A percentile compares a stretch with the other conserved stretches of the same genome.
Conservation (phyloP, 2,113 vertebrate genomes). For the Sialia sialis region DNA sequence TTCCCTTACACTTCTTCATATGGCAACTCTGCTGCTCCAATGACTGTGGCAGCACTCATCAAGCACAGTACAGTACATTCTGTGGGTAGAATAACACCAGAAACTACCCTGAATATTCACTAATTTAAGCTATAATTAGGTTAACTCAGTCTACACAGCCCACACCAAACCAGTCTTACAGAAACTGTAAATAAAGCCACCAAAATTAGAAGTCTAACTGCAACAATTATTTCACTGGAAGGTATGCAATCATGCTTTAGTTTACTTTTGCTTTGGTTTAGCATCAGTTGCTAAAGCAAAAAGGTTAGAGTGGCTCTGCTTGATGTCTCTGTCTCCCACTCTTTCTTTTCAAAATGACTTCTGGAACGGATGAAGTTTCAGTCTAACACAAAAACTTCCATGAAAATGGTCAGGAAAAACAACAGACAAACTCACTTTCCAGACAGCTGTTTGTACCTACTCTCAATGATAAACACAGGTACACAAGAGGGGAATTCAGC, state of each 20-base stretch:
- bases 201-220: neutral
- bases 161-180: neutral
- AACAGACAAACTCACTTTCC: neutral
- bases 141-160: neutral
- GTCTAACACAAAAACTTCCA: neutral
- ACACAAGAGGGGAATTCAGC: neutral
- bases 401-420: neutral
- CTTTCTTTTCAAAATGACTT: neutral
- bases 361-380: neutral
- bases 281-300: neutral
- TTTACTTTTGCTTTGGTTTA: neutral
- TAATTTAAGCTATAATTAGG: neutral
- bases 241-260: neutral
- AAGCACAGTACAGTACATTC: neutral
- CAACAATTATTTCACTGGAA: neutral
- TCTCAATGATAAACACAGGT: neutral
- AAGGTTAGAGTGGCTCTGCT: neutral
- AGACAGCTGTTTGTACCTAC: neutral
- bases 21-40: neutral
- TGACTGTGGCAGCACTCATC: neutral
- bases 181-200: neutral
- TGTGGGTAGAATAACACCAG: neutral
- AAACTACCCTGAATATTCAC: neutral
- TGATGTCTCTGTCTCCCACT: neutral
- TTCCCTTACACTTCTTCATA: neutral